phyloP scores from a whole-genome alignment of 2,113 vertebrate genomes.

The Cryptotis parvus region DNA sequence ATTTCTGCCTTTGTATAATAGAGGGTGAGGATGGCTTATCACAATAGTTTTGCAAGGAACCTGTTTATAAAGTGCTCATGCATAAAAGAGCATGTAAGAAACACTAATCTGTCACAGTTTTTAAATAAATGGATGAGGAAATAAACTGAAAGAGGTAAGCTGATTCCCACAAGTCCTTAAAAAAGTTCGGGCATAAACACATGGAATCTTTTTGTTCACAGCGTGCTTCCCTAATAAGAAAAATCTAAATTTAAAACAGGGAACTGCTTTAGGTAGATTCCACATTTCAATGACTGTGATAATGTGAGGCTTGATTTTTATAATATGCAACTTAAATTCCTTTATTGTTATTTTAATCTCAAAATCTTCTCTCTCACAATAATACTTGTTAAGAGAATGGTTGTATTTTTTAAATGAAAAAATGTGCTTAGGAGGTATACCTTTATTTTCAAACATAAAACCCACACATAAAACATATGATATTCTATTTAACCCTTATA shows the following conservation, averaged over 20 bases:
- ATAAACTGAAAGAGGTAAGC: background rate
- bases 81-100: background rate
- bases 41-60: background rate
- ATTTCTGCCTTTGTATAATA: background rate
- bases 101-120: background rate
- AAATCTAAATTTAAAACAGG: conserved; percentile 50
- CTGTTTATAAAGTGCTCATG: background rate
- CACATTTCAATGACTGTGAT: background rate
- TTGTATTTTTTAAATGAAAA: conserved; percentile 2
- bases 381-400: background rate
- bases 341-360: conserved; percentile 18
- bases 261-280: conserved; percentile 26
- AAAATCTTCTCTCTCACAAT: background rate
- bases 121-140: background rate
- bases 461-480: background rate
- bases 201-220: background rate
- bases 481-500: background rate
- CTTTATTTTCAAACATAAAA: conserved; percentile 13
- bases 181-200: background rate
- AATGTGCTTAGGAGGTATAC: background rate
- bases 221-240: background rate
- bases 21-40: background rate
- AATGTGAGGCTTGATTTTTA: background rate
- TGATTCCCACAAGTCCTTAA: background rate
- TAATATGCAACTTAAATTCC: background rate